phyloP scores from a whole-genome alignment of 2,888 invertebrate genomes.

The Luperina testacea region DNA sequence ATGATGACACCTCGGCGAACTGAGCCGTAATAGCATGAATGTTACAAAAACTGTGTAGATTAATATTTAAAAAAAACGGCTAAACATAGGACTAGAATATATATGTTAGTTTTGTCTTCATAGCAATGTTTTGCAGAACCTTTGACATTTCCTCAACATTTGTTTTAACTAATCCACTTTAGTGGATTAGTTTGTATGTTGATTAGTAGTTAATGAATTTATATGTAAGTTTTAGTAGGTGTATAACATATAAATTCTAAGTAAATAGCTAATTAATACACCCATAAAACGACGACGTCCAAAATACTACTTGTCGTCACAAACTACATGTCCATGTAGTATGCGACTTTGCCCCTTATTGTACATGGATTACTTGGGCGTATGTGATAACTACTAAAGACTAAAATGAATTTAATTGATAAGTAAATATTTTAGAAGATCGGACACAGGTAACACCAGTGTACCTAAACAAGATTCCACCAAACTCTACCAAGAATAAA shows the following conservation, averaged over 20 bases:
- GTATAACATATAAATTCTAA: background rate
- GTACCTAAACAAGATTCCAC: background rate
- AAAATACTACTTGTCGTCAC: background rate
- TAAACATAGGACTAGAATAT: background rate
- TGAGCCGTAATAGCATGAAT: conserved; percentile 49
- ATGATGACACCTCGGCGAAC: conserved; percentile 62
- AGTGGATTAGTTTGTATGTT: background rate
- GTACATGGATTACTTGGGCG: background rate
- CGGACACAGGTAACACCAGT: background rate
- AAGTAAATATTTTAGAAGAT: background rate
- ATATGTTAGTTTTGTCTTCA: background rate
- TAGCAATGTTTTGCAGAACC: background rate
- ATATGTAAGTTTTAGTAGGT: background rate
- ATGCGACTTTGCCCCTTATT: background rate
- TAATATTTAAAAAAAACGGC: background rate
- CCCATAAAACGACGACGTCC: background rate
- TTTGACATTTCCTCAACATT: background rate
- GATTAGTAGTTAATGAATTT: background rate
- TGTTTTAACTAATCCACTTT: too few species aligned
- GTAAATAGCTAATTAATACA: background rate
- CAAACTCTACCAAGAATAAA: background rate
- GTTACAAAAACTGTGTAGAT: conserved; percentile 31
- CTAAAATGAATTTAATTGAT: background rate
- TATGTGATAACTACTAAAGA: background rate
- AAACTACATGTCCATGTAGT: too few species aligned